These are phyloP conservation scores for Acleris holmiana DNA, from an alignment of 2,888 invertebrate genomes.

Conservation along the genomic window DNA sequence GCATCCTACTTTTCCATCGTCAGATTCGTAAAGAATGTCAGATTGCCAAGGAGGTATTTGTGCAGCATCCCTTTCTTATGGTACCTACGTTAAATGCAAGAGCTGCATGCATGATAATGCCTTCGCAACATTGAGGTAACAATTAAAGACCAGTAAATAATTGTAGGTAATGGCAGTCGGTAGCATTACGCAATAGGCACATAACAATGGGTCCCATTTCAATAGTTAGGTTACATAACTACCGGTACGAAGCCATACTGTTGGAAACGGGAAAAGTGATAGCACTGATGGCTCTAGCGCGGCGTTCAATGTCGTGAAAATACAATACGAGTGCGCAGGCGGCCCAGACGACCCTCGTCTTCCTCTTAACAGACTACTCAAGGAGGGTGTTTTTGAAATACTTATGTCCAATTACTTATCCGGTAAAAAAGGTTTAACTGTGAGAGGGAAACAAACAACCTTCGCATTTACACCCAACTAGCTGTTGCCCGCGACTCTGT, in stretches of 20 bases:
- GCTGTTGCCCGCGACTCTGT: too few species aligned
- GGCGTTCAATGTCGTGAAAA: constrained; percentile 40
- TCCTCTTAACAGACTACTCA: too few species aligned
- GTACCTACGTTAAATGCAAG: too few species aligned
- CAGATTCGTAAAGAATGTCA: too few species aligned
- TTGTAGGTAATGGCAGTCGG: constrained; percentile 13
- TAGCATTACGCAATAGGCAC: constrained; percentile 23
- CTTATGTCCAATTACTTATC: too few species aligned
- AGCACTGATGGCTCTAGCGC: constrained; percentile 27
- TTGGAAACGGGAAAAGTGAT: constrained; percentile 17
- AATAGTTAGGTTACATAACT: constrained; percentile 33
- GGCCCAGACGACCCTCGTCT: background rate
- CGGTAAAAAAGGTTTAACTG: too few species aligned
- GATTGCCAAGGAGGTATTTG: too few species aligned
- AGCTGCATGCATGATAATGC: background rate
- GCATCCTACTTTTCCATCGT: too few species aligned
- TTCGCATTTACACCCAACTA: too few species aligned
- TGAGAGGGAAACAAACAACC: too few species aligned
- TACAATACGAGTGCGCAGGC: constrained; percentile 28
- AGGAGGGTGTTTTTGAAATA: too few species aligned
- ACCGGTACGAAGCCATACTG: constrained; percentile 31
- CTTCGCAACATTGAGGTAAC: background rate
- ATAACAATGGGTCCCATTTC: constrained; percentile 34
- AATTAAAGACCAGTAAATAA: constrained; percentile 7
- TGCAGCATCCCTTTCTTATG: too few species aligned